Evolutionary conservation across 2,113 vertebrate genomes (phyloP), one percentile per base, ranked within the genome.

Genomic region (Carassius gibelio): DNA sequence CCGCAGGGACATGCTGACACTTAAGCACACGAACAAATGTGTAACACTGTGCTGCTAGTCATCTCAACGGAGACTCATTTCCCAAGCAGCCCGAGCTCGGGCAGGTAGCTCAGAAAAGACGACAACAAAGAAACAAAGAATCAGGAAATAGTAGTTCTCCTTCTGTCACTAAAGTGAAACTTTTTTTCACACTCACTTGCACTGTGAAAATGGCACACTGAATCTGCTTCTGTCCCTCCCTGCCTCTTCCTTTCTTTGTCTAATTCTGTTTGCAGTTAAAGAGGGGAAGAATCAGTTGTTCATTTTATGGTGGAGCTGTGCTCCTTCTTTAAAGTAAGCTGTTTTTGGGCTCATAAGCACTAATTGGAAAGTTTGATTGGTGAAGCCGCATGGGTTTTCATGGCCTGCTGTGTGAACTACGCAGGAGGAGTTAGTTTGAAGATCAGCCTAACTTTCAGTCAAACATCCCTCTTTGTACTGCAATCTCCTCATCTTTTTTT

Each of bases 311-410:
- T 19, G 61, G 52, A 83, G 81, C 55, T 82, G 36, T 83, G 26
- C 34, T 68, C n/a, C 36, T 75, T 86, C 13, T 81, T 84, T 87
- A 83, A 88, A 83, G 85, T 84, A 80, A 89, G 83, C 82, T 75
- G 57, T 69, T 86, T 81, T 81, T 26, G 62, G 80, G 80, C 85
- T 85, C 75, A 88, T 85, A 66, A 84, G 87, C 84, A 75, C 84
- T 85, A 90, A 88, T 85, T 83, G 85, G 75, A 88, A 87, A 84
- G 85, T 90, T 85, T 88, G 88, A 88, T 89, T 88, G 85, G 85
- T 57, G 23, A 81, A 89, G 80, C 82, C 79, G 82, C 84, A 84
- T 79, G 88, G 75, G 85, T 61, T 83, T n/a, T 55, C 69, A 19
- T 17, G 42, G 68, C 88, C 82, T 75, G 83, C 88, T 86, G 88